Evolutionary conservation across 2,113 vertebrate genomes (phyloP).

Genomic region (Tor tambroides): DNA sequence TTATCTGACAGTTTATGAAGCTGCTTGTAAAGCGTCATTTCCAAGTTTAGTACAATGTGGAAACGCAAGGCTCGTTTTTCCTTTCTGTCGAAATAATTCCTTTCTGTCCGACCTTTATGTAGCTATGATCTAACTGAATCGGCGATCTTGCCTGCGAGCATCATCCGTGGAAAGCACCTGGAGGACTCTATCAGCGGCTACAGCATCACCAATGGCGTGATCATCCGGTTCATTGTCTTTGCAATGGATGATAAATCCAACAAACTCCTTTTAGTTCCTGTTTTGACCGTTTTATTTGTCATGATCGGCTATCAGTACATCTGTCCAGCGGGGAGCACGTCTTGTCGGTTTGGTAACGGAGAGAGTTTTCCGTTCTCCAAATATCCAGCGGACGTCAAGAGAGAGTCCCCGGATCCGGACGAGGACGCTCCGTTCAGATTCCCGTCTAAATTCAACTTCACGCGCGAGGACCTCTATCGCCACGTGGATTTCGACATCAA

Average conservation of each 20-base stretch:
- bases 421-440: conserved; percentile 73
- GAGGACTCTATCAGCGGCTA: conserved; percentile 48
- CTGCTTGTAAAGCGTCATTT: background rate
- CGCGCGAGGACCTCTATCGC: conserved; percentile 82
- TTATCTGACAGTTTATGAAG: background rate
- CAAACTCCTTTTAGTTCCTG: conserved; percentile 85
- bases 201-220: conserved; percentile 62
- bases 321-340: conserved; percentile 76
- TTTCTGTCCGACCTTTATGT: background rate
- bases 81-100: background rate
- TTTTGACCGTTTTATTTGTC: conserved; percentile 85
- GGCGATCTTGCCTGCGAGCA: conserved; percentile 33
- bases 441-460: conserved; percentile 82
- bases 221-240: conserved; percentile 11
- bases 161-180: background rate
- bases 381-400: conserved; percentile 48
- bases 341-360: conserved; percentile 71
- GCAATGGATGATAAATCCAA: conserved; percentile 91
- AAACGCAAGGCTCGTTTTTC: background rate
- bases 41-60: background rate
- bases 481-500: conserved; percentile 86
- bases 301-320: conserved; percentile 91
- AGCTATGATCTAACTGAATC: conserved; percentile 13
- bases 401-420: conserved; percentile 71
- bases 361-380: conserved; percentile 62